phyloP scores from a whole-genome alignment of 1,140 invertebrate species.

The Diploscapter pachys region DNA sequence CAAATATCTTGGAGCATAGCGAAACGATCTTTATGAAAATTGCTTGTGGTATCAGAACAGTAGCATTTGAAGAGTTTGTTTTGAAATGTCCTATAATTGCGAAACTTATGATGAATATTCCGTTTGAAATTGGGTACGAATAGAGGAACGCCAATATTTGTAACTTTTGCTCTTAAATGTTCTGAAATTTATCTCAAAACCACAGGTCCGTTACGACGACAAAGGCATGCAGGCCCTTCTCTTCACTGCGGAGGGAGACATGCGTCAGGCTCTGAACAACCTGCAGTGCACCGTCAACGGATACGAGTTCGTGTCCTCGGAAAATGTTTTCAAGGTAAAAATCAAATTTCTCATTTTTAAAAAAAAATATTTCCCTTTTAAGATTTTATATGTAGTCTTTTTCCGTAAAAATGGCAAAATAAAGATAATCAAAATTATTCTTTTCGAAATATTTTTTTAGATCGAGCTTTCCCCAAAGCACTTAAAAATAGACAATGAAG shows the following conservation, averaged over 20 bases:
- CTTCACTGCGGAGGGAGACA: slow-evolving; percentile 96
- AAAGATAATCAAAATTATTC: no score
- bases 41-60: no score
- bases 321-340: slow-evolving; percentile 88
- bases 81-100: no score
- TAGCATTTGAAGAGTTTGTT: no score
- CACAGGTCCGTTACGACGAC: slow-evolving; percentile 71
- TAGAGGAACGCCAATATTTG: background rate
- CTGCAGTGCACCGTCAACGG: slow-evolving; percentile 93
- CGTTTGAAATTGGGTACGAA: background rate
- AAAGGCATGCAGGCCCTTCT: slow-evolving; percentile 94
- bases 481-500: background rate
- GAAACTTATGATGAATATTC: no score
- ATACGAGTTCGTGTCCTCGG: slow-evolving; percentile 81
- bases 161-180: background rate
- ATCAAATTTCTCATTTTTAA: background rate
- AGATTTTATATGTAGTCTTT: background rate
- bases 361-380: background rate
- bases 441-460: background rate
- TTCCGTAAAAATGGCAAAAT: background rate
- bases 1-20: background rate
- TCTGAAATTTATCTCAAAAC: background rate
- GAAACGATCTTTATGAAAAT: background rate
- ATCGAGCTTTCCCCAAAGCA: background rate
- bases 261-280: slow-evolving; percentile 94